Evolutionary conservation across 1,140 invertebrate species (phyloP), one percentile per base, ranked within the genome.

Genomic region (Zaprionus davidi): DNA sequence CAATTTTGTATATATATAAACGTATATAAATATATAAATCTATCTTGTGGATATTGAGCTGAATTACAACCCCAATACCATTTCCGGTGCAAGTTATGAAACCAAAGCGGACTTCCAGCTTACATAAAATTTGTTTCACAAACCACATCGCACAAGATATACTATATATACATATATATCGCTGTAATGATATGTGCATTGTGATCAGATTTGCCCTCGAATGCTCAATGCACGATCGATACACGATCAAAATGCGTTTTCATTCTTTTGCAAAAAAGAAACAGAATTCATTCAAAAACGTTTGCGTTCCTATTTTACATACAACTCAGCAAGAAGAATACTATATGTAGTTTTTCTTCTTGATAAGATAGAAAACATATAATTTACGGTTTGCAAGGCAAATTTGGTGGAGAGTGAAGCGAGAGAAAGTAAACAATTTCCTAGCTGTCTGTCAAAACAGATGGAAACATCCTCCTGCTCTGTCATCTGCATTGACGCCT

Each of bases 1-100:
- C 31, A 53, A 62, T 11, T 13, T 13, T 24, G 4, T 9, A 41
- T 13, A 1, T 41, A n/a, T n/a, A 4, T n/a, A 12, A 7, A 22
- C 1, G 20, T 20, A 20, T 3, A 41, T 41, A n/a, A 3, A 22
- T 49, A 17, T 11, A 49, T 0, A 11, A 1, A n/a, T 0, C 20
- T 51, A 13, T 59, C 28, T 63, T 31, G 13, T 22, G 15, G 7
- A 46, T 46, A 20, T 46, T n/a, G 3, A n/a, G 7, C n/a, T 17
- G 20, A 13, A 15, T 56, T 60, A 38, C 76, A 86, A 82, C 81
- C 84, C 75, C 81, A 75, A 81, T 88, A 51, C 71, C 81, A 81
- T 88, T 90, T 88, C 84, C 84, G 85, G 59, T 69, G 41, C 59
- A 36, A 65, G 84, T 88, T 88, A 88, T 88, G 85, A 88, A 87